phyloP scores from a whole-genome alignment of 2,888 invertebrate species.

The Agonum fuliginosum region DNA sequence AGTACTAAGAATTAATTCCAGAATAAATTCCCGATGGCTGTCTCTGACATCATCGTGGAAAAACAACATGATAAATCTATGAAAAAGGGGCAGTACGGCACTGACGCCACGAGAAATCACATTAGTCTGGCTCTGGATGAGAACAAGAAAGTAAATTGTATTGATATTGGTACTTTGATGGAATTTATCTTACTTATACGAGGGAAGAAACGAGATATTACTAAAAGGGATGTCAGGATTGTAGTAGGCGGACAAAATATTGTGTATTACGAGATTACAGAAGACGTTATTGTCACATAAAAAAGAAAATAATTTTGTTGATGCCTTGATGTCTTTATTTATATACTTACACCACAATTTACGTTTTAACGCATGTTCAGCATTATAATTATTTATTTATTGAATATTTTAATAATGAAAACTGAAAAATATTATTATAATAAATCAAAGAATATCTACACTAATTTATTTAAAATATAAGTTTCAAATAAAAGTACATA shows the following conservation, averaged over 20 bases:
- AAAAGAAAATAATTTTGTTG: too few species aligned
- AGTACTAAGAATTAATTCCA: neutral
- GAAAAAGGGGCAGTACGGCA: constrained; percentile 20
- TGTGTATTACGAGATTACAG: neutral
- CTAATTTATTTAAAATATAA: too few species aligned
- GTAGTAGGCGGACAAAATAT: neutral
- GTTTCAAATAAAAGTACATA: too few species aligned
- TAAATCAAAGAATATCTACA: too few species aligned
- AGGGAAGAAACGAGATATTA: neutral
- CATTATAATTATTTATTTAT: too few species aligned
- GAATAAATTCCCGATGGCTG: neutral
- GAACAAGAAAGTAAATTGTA: neutral
- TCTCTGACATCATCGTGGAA: neutral
- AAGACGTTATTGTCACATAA: too few species aligned
- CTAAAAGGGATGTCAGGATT: neutral
- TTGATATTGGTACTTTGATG: neutral
- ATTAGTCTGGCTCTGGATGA: neutral
- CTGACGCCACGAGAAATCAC: neutral
- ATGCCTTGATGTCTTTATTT: too few species aligned
- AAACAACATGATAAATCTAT: constrained; percentile 16
- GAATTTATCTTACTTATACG: neutral
- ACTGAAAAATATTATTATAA: too few species aligned
- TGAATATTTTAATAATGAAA: too few species aligned
- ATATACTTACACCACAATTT: too few species aligned
- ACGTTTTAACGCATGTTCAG: too few species aligned